Conservation (phyloP, 30 jellyfish, hydroid and myxozoan species). For the Cassiopea andromeda region DNA sequence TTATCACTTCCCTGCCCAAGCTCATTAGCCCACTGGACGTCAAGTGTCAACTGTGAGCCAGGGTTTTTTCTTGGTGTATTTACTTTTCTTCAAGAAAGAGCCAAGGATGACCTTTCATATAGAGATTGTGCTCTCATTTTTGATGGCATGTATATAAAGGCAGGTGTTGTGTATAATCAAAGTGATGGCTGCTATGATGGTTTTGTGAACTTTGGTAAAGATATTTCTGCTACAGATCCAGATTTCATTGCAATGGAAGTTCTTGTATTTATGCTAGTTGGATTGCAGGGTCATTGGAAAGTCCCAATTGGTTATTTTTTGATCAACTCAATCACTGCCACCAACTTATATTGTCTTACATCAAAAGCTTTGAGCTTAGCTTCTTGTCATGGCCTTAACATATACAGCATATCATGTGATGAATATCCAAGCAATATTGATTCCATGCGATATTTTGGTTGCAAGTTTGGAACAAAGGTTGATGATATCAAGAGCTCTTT, state of each 20-base stretch:
- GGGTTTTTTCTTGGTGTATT: slow-evolving; percentile 54
- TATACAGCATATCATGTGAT: slow-evolving; percentile 33
- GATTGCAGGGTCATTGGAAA: slow-evolving; percentile 42
- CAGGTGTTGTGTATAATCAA: background rate
- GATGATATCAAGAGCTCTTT: slow-evolving; percentile 8
- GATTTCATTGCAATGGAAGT: slow-evolving; percentile 27
- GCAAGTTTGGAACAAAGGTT: slow-evolving; percentile 29
- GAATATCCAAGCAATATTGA: slow-evolving; percentile 22
- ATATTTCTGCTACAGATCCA: slow-evolving; percentile 13
- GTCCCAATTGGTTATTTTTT: slow-evolving; percentile 44
- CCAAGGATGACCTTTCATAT: slow-evolving; percentile 15
- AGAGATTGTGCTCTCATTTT: slow-evolving; percentile 35
- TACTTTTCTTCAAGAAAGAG: slow-evolving; percentile 12
- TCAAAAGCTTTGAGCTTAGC: background rate
- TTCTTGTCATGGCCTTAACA: slow-evolving; percentile 6
- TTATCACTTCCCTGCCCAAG: slow-evolving; percentile 64
- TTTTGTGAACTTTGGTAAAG: slow-evolving; percentile 19
- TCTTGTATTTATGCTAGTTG: slow-evolving; percentile 47
- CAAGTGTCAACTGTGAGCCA: slow-evolving; percentile 69
- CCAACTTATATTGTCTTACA: slow-evolving; percentile 6
- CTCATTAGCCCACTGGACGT: slow-evolving; percentile 52
- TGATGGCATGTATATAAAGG: slow-evolving; percentile 49
- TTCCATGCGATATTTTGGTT: slow-evolving; percentile 28
- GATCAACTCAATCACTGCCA: slow-evolving; percentile 11
- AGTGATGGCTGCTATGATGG: slow-evolving; percentile 36